Evolutionary conservation across 1,140 invertebrate species (phyloP).

Genomic region (Paraescarpia echinospica): DNA sequence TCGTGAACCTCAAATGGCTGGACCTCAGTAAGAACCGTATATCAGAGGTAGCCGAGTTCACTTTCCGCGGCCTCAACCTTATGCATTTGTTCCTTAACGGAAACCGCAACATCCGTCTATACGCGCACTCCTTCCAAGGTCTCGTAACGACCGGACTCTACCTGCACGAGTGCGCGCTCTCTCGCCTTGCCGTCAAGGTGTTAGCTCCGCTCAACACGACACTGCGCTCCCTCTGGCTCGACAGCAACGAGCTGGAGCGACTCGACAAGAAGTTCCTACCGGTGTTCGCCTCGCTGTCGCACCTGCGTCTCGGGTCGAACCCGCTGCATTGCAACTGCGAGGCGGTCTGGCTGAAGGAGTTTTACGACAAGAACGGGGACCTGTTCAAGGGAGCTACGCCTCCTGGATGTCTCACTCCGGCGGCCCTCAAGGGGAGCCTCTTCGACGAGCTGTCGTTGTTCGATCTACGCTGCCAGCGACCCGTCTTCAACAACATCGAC

Average conservation of each 20-base stretch:
- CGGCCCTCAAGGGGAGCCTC: constrained; percentile 36
- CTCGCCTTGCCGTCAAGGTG: constrained; percentile 43
- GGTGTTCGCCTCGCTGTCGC: constrained; percentile 46
- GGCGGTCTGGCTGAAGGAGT: constrained; percentile 48
- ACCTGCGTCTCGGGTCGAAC: constrained; percentile 51
- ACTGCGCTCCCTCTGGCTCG: constrained; percentile 50
- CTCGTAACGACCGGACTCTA: constrained; percentile 51
- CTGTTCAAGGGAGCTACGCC: constrained; percentile 44
- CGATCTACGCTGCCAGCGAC: constrained; percentile 53
- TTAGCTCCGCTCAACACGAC: constrained; percentile 50
- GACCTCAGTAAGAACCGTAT: constrained; percentile 56
- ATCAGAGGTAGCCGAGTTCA: constrained; percentile 46
- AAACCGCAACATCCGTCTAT: constrained; percentile 49
- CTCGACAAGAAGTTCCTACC: constrained; percentile 43
- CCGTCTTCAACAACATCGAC: constrained; percentile 54
- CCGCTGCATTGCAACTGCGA: constrained; percentile 56
- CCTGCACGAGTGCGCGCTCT: constrained; percentile 51
- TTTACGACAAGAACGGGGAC: constrained; percentile 38
- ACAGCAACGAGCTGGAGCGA: constrained; percentile 50
- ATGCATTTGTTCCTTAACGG: constrained; percentile 55
- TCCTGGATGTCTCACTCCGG: constrained; percentile 46
- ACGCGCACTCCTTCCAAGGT: constrained; percentile 48
- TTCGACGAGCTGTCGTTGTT: constrained; percentile 43
- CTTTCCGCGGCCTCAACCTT: constrained; percentile 51
- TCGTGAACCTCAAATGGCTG: constrained; percentile 50